Evolutionary conservation across 2,797 vertebrate genomes (phyloP).

Genomic region (Bufotes viridis): DNA sequence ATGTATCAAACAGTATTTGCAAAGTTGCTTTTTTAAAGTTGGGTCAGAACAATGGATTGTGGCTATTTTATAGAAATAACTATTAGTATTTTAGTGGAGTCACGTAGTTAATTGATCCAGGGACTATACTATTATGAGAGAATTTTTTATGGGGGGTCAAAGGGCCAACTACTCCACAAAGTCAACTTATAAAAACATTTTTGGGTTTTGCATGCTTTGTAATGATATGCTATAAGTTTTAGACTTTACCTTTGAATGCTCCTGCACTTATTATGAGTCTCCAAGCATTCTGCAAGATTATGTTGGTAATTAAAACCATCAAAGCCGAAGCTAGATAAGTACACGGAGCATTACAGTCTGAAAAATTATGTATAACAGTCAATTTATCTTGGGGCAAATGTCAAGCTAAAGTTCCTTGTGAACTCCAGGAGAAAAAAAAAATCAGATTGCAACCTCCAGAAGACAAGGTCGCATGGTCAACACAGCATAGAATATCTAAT

Average conservation of each 20-base stretch:
- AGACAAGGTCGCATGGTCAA: not conserved
- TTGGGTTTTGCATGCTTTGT: not conserved
- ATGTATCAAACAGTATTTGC: no score
- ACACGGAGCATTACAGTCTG: not conserved
- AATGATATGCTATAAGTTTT: not conserved
- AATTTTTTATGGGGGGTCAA: not conserved
- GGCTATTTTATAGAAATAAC: not conserved
- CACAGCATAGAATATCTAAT: not conserved
- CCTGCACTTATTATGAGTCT: not conserved
- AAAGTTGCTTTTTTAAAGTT: not conserved
- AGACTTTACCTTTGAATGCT: not conserved
- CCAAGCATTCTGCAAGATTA: not conserved
- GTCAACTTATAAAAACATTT: not conserved
- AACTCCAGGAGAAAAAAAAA: not conserved
- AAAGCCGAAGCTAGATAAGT: not conserved
- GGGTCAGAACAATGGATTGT: no score
- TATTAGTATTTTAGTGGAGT: not conserved
- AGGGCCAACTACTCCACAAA: not conserved
- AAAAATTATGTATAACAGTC: slow-evolving; percentile 1
- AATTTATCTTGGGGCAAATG: slow-evolving; percentile 6
- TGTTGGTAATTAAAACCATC: not conserved
- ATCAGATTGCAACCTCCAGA: slow-evolving; percentile 6
- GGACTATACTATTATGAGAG: not conserved
- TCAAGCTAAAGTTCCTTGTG: slow-evolving; percentile 25
- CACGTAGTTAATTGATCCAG: not conserved